These are phyloP conservation scores for Ptilonorhynchus violaceus DNA, from an alignment of 2,113 vertebrate genomes.

Conservation along the genomic window DNA sequence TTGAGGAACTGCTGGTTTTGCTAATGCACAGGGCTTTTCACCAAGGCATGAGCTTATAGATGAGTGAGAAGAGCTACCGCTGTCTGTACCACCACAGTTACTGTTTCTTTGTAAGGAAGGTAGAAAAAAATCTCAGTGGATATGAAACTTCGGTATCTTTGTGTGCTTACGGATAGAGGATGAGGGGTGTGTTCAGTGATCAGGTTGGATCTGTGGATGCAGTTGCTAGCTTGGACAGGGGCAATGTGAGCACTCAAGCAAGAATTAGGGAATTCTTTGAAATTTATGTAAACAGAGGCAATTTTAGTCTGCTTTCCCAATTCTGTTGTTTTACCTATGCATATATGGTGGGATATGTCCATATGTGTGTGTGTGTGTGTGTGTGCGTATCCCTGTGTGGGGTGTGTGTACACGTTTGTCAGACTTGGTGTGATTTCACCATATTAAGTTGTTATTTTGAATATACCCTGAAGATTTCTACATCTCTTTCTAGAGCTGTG, in stretches of 20 bases:
- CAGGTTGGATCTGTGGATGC: background rate
- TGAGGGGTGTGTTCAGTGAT: background rate
- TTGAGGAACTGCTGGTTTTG: background rate
- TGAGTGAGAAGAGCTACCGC: background rate
- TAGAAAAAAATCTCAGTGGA: background rate
- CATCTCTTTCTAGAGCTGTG: background rate
- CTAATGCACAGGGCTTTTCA: background rate
- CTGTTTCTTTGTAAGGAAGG: background rate
- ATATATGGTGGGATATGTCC: no score
- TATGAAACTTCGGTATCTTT: background rate
- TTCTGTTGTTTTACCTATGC: background rate
- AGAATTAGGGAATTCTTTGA: background rate
- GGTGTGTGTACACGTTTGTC: background rate
- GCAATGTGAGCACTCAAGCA: background rate
- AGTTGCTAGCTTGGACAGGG: background rate
- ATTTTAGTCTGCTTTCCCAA: background rate
- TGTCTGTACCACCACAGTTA: background rate
- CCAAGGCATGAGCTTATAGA: background rate
- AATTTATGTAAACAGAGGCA: background rate
- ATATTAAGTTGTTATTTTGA: background rate
- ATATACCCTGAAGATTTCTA: background rate
- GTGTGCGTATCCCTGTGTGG: no score
- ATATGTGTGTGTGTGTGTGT: accelerated
- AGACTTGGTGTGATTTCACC: background rate
- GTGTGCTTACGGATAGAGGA: background rate